phyloP scores from a whole-genome alignment of 2,113 vertebrate genomes.

The Onychorhynchus coronatus region DNA sequence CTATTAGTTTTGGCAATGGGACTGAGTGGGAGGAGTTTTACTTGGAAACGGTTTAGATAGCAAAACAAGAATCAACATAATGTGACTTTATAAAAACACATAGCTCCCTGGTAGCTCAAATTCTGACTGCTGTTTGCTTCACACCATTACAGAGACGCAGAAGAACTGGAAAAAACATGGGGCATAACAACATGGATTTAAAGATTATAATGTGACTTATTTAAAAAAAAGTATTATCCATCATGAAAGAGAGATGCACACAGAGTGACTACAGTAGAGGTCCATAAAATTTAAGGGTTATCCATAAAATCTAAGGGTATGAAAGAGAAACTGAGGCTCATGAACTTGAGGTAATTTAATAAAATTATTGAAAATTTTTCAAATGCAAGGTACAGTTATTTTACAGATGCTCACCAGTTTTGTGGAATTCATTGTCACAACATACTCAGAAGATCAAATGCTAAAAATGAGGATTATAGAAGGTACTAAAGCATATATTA shows the following conservation, averaged over 20 bases:
- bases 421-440: background rate
- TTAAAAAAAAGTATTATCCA: background rate
- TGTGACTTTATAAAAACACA: background rate
- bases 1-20: background rate
- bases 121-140: background rate
- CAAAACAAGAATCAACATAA: background rate
- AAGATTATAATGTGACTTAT: background rate
- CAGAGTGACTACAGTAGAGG: background rate
- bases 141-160: background rate
- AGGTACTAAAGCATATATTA: background rate
- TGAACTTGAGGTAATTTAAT: background rate
- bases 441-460: background rate
- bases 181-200: background rate
- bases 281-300: background rate
- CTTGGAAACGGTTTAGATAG: background rate
- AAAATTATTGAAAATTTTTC: background rate
- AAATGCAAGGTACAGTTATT: background rate
- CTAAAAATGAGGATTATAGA: background rate
- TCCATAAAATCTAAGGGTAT: background rate
- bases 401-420: background rate
- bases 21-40: background rate
- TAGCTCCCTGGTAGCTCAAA: background rate
- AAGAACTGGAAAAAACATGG: background rate
- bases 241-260: background rate
- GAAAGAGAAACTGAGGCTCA: background rate